Evolutionary conservation across 1,140 invertebrate species (phyloP).

Genomic region (Onthophagus taurus): DNA sequence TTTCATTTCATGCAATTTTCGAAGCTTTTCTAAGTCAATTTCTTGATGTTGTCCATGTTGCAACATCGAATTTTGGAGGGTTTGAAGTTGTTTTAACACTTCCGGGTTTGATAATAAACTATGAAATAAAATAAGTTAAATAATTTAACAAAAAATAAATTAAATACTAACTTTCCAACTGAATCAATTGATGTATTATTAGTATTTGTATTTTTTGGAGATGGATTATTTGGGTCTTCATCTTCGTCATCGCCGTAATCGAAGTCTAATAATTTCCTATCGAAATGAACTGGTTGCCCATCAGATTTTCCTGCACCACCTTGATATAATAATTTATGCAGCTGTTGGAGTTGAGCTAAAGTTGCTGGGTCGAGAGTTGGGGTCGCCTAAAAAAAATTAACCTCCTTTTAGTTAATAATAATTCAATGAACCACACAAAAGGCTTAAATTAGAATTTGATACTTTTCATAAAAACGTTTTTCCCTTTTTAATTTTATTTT

Average conservation of each 20-base stretch:
- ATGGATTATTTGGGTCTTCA: constrained; percentile 44
- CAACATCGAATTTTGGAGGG: constrained; percentile 42
- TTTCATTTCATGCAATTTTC: constrained; percentile 60
- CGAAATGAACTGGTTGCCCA: constrained; percentile 47
- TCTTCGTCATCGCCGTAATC: constrained; percentile 79
- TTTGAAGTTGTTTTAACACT: constrained; percentile 62
- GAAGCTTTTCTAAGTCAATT: constrained; percentile 60
- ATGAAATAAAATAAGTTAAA: constrained; percentile 23
- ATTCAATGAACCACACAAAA: not conserved
- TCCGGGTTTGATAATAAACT: constrained; percentile 65
- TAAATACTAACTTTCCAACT: constrained; percentile 25
- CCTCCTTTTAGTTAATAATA: not conserved
- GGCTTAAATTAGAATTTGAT: not conserved
- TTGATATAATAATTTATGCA: constrained; percentile 49
- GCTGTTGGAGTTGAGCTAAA: constrained; percentile 48
- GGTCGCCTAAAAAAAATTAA: constrained; percentile 19
- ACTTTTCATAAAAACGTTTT: not conserved
- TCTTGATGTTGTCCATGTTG: constrained; percentile 44
- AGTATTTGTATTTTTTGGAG: constrained; percentile 25
- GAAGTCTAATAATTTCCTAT: constrained; percentile 72
- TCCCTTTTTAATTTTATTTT: not conserved
- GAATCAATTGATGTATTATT: constrained; percentile 13
- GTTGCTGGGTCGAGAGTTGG: constrained; percentile 35
- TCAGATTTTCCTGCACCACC: constrained; percentile 35
- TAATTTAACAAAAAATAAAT: not conserved